These are phyloP conservation scores for Diadema setosum DNA, from an alignment of 35 echinoderm and acorn worm genomes.

Conservation along the genomic window DNA sequence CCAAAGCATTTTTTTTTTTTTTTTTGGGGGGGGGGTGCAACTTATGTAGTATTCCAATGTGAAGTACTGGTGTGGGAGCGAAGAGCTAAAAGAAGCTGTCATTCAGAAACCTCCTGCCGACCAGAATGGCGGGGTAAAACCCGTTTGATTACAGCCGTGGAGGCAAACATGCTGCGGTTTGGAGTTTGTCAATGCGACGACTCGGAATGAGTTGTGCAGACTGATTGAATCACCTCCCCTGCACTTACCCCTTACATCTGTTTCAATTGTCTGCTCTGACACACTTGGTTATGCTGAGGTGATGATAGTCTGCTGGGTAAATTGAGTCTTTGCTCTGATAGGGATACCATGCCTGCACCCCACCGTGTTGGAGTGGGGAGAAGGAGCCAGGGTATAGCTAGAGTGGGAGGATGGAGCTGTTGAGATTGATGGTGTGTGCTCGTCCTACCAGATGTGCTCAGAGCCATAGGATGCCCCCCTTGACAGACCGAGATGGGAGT, in stretches of 20 bases:
- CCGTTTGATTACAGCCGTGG: too few species aligned
- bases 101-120: too few species aligned
- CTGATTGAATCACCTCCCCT: neutral
- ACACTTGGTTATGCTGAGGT: neutral
- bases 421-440: neutral
- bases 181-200: too few species aligned
- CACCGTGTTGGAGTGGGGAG: neutral
- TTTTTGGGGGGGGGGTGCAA: too few species aligned
- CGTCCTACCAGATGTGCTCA: neutral
- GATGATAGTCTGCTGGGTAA: conserved; percentile 3
- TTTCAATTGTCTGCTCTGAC: neutral
- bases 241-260: neutral
- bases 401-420: neutral
- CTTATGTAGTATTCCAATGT: too few species aligned
- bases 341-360: conserved; percentile 4
- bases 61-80: too few species aligned
- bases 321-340: neutral
- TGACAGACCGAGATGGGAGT: too few species aligned
- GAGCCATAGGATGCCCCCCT: too few species aligned
- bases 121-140: too few species aligned
- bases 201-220: neutral
- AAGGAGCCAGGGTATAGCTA: neutral
- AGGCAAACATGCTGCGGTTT: too few species aligned
- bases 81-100: too few species aligned
- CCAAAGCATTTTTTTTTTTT: too few species aligned